These are phyloP conservation scores for Gasterosteus aculeatus DNA, from an alignment of 2,113 vertebrate species.

Conservation along the genomic window DNA sequence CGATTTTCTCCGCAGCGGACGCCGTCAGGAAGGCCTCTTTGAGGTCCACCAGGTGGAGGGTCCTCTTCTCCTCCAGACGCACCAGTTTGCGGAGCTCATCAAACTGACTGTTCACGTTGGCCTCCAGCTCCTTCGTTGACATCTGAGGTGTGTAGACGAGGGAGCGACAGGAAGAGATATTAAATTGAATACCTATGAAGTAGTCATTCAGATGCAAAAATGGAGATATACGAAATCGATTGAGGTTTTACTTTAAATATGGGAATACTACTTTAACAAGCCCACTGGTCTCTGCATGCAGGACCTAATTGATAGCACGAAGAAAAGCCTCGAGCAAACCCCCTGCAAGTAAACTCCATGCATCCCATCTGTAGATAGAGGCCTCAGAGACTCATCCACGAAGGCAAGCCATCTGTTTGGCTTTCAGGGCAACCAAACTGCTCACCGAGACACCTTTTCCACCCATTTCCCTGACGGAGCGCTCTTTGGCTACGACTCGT, in stretches of 20 bases:
- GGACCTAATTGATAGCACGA: conserved; percentile 56
- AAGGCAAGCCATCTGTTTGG: conserved; percentile 75
- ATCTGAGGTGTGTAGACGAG: conserved; percentile 60
- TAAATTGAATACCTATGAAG: background rate
- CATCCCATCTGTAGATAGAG: conserved; percentile 63
- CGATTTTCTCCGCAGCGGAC: conserved; percentile 84
- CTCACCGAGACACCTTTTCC: conserved; percentile 61
- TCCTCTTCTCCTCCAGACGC: conserved; percentile 83
- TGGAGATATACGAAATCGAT: background rate
- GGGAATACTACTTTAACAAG: conserved; percentile 47
- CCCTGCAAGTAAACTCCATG: conserved; percentile 46
- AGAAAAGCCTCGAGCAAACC: conserved; percentile 46
- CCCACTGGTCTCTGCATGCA: conserved; percentile 38
- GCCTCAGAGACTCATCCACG: conserved; percentile 60
- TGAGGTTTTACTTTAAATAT: conserved; percentile 20
- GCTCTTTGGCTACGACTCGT: conserved; percentile 70
- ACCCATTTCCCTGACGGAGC: conserved; percentile 49
- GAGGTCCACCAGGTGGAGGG: conserved; percentile 84
- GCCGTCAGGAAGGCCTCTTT: conserved; percentile 85
- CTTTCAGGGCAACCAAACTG: conserved; percentile 65
- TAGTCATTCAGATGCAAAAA: background rate
- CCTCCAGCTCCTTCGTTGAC: conserved; percentile 81
- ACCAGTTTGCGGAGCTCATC: conserved; percentile 84
- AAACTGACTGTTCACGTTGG: conserved; percentile 85
- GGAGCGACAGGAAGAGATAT: background rate